Evolutionary conservation across 2,888 invertebrate genomes (phyloP).

Genomic region (Ectobius pallidus): DNA sequence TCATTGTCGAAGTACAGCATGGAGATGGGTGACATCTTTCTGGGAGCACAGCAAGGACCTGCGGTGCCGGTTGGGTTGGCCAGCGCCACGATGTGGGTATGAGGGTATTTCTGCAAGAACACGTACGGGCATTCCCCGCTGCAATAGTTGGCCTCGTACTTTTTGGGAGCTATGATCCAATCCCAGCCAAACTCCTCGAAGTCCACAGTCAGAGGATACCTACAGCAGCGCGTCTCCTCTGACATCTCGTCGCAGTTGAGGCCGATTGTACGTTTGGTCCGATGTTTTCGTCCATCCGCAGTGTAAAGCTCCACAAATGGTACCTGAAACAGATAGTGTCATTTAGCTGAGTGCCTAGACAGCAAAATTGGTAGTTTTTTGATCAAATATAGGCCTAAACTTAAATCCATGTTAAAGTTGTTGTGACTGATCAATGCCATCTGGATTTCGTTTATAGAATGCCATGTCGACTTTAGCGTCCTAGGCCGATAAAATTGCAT

Average conservation of each 20-base stretch:
- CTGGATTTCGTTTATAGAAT: too few species aligned
- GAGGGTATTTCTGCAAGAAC: slow-evolving; percentile 84
- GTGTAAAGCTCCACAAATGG: slow-evolving; percentile 67
- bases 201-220: slow-evolving; percentile 91
- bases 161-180: slow-evolving; percentile 95
- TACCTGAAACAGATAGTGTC: too few species aligned
- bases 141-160: slow-evolving; percentile 95
- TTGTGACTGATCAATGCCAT: too few species aligned
- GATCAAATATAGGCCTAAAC: neutral
- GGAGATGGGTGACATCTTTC: slow-evolving; percentile 84
- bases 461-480: too few species aligned
- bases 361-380: too few species aligned
- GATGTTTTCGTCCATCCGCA: slow-evolving; percentile 62
- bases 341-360: too few species aligned
- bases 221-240: slow-evolving; percentile 86
- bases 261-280: slow-evolving; percentile 78
- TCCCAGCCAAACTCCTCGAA: slow-evolving; percentile 97
- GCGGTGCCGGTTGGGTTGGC: slow-evolving; percentile 76
- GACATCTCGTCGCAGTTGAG: slow-evolving; percentile 84
- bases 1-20: slow-evolving; percentile 93
- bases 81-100: slow-evolving; percentile 86
- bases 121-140: slow-evolving; percentile 92
- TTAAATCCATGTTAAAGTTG: neutral
- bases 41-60: slow-evolving; percentile 92
- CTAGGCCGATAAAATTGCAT: too few species aligned